These are phyloP conservation scores for Phanerotoma sp. DNA, from an alignment of 2,888 invertebrate genomes.

Conservation along the genomic window DNA sequence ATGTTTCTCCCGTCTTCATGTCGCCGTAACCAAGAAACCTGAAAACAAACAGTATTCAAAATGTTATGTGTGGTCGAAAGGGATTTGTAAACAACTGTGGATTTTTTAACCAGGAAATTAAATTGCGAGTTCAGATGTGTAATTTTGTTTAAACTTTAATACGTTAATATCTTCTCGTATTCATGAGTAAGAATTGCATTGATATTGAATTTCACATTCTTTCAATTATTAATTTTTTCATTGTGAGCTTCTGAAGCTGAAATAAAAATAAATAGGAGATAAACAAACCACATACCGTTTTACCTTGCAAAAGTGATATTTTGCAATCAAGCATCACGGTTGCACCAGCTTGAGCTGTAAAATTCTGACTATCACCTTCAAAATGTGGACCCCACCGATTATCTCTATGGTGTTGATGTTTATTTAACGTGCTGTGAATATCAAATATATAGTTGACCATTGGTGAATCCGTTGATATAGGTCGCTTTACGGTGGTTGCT, in stretches of 20 bases:
- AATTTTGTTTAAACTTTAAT: too few relatives aligned
- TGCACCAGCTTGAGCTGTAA: slow-evolving; percentile 73
- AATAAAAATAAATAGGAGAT: too few relatives aligned
- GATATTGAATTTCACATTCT: too few relatives aligned
- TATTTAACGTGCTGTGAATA: slow-evolving; percentile 68
- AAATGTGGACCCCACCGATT: slow-evolving; percentile 73
- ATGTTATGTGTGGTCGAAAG: too few relatives aligned
- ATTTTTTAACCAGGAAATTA: background rate
- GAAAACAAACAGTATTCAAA: slow-evolving; percentile 28
- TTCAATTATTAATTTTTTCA: too few relatives aligned
- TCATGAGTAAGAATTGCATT: too few relatives aligned
- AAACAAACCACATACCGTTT: slow-evolving; percentile 64
- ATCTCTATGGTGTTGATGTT: slow-evolving; percentile 68
- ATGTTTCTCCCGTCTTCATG: slow-evolving; percentile 66
- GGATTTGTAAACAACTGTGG: too few relatives aligned
- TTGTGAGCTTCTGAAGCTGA: too few relatives aligned
- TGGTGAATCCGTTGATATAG: slow-evolving; percentile 63
- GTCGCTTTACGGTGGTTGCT: slow-evolving; percentile 45
- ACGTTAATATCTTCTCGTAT: too few relatives aligned
- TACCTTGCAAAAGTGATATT: slow-evolving; percentile 73
- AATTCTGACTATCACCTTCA: slow-evolving; percentile 69
- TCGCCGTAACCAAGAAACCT: slow-evolving; percentile 72
- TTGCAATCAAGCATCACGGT: slow-evolving; percentile 73
- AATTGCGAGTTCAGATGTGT: too few relatives aligned
- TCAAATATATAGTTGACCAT: slow-evolving; percentile 76